Base-by-base conservation (phyloP, 1,140 invertebrate genomes). In the Vanessa atalanta region DNA sequence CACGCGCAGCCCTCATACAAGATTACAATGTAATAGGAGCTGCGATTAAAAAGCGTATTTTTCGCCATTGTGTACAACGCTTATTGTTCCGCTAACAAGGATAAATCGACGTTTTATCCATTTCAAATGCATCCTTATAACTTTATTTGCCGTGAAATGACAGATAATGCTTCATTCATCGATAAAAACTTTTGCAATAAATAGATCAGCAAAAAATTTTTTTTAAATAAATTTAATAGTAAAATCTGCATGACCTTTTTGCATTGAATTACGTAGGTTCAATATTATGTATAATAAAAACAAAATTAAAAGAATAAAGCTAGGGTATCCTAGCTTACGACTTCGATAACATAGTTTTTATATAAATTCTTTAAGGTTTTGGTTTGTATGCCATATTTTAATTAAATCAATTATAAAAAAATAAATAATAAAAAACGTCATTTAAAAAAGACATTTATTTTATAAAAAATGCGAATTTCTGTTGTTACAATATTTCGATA, bases 401-500 rank as follows among this genome's bases (percentile, higher is more conserved):
- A 16, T n/a, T 51, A 51, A 37, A 26, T 51, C 26, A 66, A 23
- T 23, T 13, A 23, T 26, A 20, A 37, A 14, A 15, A 51, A 14
- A 50, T 1, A 43, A 43, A 2, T n/a, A 86, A 81, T 79, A 68
- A 84, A 79, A 85, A 8, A 77, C 47, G 63, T 48, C 64, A 57
- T 69, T 79, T 79, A 84, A 83, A 84, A 55, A 83, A 86, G 83
- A 90, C 86, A 88, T 90, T 90, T 90, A 90, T 89, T 89, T 86
- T 83, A 85, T 89, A 87, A 88, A 55, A 90, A 90, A 90, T 88
- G 88, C 85, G 81, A 75, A 81, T 80, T 77, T 77, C 57, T 70
- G 43, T 71, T 65, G 65, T 74, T 73, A 73, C 65, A 76, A 70
- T 57, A 64, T 64, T 55, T 68, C 71, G 65, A 76, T 72, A 73